Conservation (phyloP, 2,888 invertebrate species). For the Rhorus exstirpatorius region DNA sequence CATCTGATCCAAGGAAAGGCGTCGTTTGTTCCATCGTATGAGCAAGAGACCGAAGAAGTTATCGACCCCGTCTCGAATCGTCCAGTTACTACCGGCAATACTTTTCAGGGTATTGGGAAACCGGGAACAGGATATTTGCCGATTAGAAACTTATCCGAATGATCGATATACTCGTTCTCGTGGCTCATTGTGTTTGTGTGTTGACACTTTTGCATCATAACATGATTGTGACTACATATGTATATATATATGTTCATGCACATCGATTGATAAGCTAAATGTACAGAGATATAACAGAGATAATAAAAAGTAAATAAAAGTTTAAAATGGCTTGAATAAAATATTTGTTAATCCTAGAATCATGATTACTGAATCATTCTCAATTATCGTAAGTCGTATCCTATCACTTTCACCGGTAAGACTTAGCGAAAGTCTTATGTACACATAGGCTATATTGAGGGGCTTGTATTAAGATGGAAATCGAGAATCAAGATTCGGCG, state of each 20-base stretch:
- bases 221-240: neutral
- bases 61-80: neutral
- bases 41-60: neutral
- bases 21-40: neutral
- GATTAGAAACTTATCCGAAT: neutral
- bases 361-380: neutral
- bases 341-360: neutral
- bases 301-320: too few species aligned
- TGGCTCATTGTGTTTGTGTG: neutral
- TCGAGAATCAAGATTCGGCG: slow-evolving; percentile 34
- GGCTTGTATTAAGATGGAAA: slow-evolving; percentile 22
- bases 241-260: neutral
- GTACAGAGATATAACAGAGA: neutral
- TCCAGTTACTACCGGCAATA: neutral
- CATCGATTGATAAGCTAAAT: neutral
- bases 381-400: neutral
- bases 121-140: slow-evolving; percentile 54
- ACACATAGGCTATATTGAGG: neutral
- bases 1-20: slow-evolving; percentile 29
- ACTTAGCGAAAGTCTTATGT: neutral
- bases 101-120: neutral
- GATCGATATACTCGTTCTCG: neutral
- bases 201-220: neutral
- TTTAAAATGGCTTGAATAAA: neutral
- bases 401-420: slow-evolving; percentile 5